These are phyloP conservation scores for Molanna angustata DNA, from an alignment of 2,888 invertebrate genomes.

Conservation along the genomic window DNA sequence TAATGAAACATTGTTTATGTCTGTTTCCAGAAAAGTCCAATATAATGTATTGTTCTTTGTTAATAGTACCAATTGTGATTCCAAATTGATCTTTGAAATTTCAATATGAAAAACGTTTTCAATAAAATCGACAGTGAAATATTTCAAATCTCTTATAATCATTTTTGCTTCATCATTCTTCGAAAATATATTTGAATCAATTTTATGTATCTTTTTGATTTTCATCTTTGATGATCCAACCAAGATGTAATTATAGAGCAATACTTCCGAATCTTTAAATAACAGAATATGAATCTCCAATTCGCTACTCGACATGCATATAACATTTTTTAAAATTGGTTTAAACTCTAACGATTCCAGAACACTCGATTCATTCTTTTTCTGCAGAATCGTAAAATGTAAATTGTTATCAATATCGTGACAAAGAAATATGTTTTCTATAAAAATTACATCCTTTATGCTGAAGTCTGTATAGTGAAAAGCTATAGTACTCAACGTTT, in stretches of 20 bases:
- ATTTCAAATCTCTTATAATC: slow-evolving; percentile 7
- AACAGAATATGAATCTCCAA: slow-evolving; percentile 13
- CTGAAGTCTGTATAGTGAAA: slow-evolving; percentile 14
- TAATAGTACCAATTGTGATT: slow-evolving; percentile 12
- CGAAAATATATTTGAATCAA: slow-evolving; percentile 1
- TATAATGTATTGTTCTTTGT: slow-evolving; percentile 10
- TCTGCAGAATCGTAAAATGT: slow-evolving; percentile 15
- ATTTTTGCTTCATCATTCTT: slow-evolving; percentile 5
- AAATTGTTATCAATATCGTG: slow-evolving; percentile 15
- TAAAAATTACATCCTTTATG: slow-evolving; percentile 15
- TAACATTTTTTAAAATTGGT: slow-evolving; percentile 14
- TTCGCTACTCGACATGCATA: not conserved
- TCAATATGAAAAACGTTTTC: slow-evolving; percentile 19
- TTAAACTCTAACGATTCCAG: slow-evolving; percentile 20
- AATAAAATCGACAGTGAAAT: slow-evolving; percentile 23
- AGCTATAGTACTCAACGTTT: not conserved
- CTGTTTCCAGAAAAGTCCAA: slow-evolving; percentile 12
- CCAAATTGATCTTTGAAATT: slow-evolving; percentile 13
- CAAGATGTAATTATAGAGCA: slow-evolving; percentile 15
- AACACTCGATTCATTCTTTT: slow-evolving; percentile 9
- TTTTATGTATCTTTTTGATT: slow-evolving; percentile 13
- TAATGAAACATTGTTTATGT: not conserved
- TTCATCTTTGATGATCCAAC: slow-evolving; percentile 23
- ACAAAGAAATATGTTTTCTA: slow-evolving; percentile 21
- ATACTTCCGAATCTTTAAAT: slow-evolving; percentile 7